Evolutionary conservation across 1,140 invertebrate genomes (phyloP).

Genomic region (Heliconius eleuchia): DNA sequence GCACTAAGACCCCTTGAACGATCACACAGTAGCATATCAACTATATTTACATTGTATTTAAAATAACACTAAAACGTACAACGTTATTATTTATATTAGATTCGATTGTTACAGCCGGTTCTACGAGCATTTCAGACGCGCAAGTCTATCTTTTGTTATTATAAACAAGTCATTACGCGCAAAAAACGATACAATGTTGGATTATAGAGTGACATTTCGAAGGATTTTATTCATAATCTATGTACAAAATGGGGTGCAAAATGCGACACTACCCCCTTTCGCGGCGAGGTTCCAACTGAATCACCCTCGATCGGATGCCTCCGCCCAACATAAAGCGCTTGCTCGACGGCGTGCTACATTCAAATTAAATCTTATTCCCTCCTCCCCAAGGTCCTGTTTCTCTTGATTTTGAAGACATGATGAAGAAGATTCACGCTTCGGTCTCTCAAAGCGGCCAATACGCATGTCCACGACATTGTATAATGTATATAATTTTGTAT

Average conservation of each 20-base stretch:
- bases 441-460: slow-evolving; percentile 75
- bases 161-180: slow-evolving; percentile 38
- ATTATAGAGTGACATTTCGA: slow-evolving; percentile 66
- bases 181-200: slow-evolving; percentile 51
- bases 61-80: slow-evolving; percentile 42
- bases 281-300: slow-evolving; percentile 76
- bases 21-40: slow-evolving; percentile 28
- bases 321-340: slow-evolving; percentile 79
- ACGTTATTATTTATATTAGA: slow-evolving; percentile 60
- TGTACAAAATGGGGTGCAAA: slow-evolving; percentile 59
- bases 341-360: slow-evolving; percentile 50
- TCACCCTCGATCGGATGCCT: slow-evolving; percentile 76
- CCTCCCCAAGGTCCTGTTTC: slow-evolving; percentile 51
- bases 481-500: slow-evolving; percentile 71
- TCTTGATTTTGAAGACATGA: slow-evolving; percentile 44
- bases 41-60: slow-evolving; percentile 27
- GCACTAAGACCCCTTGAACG: slow-evolving; percentile 36
- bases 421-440: slow-evolving; percentile 75
- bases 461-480: slow-evolving; percentile 78
- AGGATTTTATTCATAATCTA: slow-evolving; percentile 69
- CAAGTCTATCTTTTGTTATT: slow-evolving; percentile 34
- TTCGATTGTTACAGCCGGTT: slow-evolving; percentile 47
- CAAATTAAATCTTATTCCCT: slow-evolving; percentile 45
- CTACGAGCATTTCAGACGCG: slow-evolving; percentile 20
- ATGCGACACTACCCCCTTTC: slow-evolving; percentile 65